These are phyloP conservation scores for Unio pictorum DNA, from an alignment of 2,888 invertebrate species.

Conservation along the genomic window DNA sequence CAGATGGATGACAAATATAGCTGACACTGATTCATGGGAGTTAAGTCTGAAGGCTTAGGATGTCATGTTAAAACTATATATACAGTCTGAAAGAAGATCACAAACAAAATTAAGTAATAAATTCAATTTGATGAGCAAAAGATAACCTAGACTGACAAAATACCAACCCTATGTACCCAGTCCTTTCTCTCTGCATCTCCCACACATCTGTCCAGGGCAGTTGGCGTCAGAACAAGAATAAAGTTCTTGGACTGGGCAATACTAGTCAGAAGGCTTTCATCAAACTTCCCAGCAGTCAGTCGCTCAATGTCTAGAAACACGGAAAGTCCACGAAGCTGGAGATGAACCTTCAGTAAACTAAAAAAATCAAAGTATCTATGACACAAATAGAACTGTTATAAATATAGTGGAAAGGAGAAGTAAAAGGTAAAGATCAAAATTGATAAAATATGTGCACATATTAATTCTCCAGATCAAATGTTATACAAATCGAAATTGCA, in stretches of 20 bases:
- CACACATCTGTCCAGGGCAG: constrained; percentile 93
- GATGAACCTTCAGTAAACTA: constrained; percentile 88
- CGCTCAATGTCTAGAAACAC: constrained; percentile 99
- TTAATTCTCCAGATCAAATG: too few species aligned
- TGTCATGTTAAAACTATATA: too few species aligned
- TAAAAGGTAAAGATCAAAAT: too few species aligned
- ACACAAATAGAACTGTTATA: neutral
- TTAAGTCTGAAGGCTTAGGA: too few species aligned
- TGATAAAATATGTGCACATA: too few species aligned
- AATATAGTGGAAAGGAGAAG: too few species aligned
- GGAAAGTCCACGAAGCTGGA: constrained; percentile 94
- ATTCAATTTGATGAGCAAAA: too few species aligned
- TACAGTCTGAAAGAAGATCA: too few species aligned
- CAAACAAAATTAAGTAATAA: too few species aligned
- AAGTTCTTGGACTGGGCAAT: constrained; percentile 98
- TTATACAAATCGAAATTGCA: too few species aligned
- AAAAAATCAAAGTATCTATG: constrained; percentile 6
- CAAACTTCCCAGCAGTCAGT: constrained; percentile 98
- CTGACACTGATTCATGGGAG: too few species aligned
- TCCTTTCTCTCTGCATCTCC: constrained; percentile 96
- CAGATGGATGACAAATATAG: too few species aligned
- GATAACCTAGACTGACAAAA: neutral
- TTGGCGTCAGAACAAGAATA: constrained; percentile 94
- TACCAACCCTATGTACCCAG: constrained; percentile 96
- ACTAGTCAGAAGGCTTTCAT: constrained; percentile 96